Percentiles rank a stretch among this genome's conserved stretches.
Conservation (phyloP, 1,140 invertebrate species). For the Cydia fagiglandana region DNA sequence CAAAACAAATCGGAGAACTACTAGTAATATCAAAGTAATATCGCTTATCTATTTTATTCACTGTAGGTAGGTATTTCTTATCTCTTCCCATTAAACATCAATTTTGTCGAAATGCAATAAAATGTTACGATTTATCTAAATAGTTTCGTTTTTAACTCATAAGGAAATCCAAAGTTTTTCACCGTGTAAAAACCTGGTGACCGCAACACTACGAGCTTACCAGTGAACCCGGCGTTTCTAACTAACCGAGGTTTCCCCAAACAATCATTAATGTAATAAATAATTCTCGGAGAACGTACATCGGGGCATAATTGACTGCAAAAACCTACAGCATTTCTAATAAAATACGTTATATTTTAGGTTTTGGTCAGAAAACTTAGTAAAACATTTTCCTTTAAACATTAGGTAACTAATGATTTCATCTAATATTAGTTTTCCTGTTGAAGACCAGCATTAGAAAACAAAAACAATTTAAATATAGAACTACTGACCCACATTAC, state of each 20-base stretch:
- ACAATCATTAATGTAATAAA: background rate
- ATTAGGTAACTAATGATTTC: background rate
- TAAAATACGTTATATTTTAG: background rate
- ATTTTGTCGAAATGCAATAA: background rate
- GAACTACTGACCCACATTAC: background rate
- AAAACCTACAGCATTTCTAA: background rate
- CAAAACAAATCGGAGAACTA: too few species aligned
- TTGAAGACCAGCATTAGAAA: background rate
- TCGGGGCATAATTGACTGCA: background rate
- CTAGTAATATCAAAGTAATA: too few species aligned
- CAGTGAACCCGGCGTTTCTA: background rate
- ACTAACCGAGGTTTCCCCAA: constrained; percentile 20
- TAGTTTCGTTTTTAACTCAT: background rate
- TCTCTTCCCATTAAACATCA: background rate
- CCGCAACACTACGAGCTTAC: background rate
- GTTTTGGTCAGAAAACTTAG: background rate
- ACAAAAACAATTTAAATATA: background rate
- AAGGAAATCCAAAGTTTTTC: constrained; percentile 1
- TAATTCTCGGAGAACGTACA: constrained; percentile 6
- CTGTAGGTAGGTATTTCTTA: background rate
- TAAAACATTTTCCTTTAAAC: background rate
- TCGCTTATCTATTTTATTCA: background rate
- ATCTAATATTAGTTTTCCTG: background rate
- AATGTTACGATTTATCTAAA: background rate
- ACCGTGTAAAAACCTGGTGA: constrained; percentile 18